Evolutionary conservation across 2,888 invertebrate species (phyloP).

Genomic region (Heliconius ethilla): DNA sequence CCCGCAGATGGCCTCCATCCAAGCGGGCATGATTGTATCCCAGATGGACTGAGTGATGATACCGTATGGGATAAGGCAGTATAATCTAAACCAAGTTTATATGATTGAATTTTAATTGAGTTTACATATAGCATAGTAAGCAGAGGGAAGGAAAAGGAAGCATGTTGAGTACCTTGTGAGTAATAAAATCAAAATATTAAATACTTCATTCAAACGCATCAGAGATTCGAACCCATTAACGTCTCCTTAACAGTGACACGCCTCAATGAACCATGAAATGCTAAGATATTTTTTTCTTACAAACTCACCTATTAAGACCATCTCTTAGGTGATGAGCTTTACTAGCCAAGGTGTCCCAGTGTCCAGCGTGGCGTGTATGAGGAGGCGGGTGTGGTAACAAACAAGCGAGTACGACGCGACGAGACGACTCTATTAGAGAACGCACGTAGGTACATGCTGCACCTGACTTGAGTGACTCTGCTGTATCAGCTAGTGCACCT

Average conservation of each 20-base stretch:
- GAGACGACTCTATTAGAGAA: slow-evolving; percentile 85
- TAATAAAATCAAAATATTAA: too few relatives aligned
- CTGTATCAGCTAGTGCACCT: slow-evolving; percentile 90
- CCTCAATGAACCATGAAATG: too few relatives aligned
- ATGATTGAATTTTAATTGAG: not conserved
- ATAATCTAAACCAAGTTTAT: slow-evolving; percentile 82
- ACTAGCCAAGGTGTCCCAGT: slow-evolving; percentile 95
- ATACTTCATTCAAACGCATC: too few relatives aligned
- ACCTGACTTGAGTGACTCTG: slow-evolving; percentile 95
- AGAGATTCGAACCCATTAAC: too few relatives aligned
- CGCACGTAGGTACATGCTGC: slow-evolving; percentile 90
- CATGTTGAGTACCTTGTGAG: too few relatives aligned
- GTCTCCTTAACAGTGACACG: too few relatives aligned
- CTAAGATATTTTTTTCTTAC: not conserved
- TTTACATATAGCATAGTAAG: not conserved
- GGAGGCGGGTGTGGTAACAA: slow-evolving; percentile 97
- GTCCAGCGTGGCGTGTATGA: slow-evolving; percentile 96
- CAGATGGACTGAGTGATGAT: slow-evolving; percentile 97
- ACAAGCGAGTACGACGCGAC: slow-evolving; percentile 95
- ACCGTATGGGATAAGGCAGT: slow-evolving; percentile 98
- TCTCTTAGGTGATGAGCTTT: slow-evolving; percentile 93
- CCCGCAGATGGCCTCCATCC: slow-evolving; percentile 98
- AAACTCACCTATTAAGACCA: slow-evolving; percentile 87
- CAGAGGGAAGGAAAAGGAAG: too few relatives aligned
- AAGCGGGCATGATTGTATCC: slow-evolving; percentile 99